Evolutionary conservation across 1,140 invertebrate genomes (phyloP).

Genomic region (Meteorus sp.): DNA sequence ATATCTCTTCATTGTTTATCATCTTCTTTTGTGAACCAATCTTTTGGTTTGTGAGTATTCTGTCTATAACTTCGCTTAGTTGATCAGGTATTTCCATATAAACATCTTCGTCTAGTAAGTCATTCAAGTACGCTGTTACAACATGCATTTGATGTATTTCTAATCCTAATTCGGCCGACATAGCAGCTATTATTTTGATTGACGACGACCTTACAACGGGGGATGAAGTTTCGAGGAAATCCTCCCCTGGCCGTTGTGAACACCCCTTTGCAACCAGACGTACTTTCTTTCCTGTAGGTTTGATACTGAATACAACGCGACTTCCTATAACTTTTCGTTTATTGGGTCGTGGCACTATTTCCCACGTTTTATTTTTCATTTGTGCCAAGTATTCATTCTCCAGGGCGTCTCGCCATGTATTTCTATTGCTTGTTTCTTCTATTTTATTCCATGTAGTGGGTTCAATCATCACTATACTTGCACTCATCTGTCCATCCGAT

Average conservation of each 20-base stretch:
- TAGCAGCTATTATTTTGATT: not conserved
- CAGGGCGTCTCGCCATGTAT: slow-evolving; percentile 24
- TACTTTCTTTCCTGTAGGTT: slow-evolving; percentile 37
- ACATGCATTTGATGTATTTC: slow-evolving; percentile 1
- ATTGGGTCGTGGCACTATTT: slow-evolving; percentile 24
- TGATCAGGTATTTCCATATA: slow-evolving; percentile 11
- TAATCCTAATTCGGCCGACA: not conserved
- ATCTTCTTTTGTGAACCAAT: not conserved
- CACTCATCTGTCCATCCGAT: no score
- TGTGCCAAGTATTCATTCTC: slow-evolving; percentile 25
- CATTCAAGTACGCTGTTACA: slow-evolving; percentile 17
- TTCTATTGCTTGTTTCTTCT: slow-evolving; percentile 1
- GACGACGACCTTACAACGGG: slow-evolving; percentile 1
- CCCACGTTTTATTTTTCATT: slow-evolving; percentile 32
- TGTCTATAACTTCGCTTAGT: not conserved
- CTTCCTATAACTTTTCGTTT: slow-evolving; percentile 29
- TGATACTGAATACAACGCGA: slow-evolving; percentile 35
- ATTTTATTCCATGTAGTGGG: no score
- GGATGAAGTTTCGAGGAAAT: slow-evolving; percentile 16
- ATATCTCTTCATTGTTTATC: not conserved
- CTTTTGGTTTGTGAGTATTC: not conserved
- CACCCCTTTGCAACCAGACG: slow-evolving; percentile 39
- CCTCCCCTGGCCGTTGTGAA: slow-evolving; percentile 9
- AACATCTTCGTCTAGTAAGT: slow-evolving; percentile 12
- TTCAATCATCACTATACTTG: no score